phyloP scores from a whole-genome alignment of 2,113 vertebrate genomes.

The Ptilorrhoa leucosticta region DNA sequence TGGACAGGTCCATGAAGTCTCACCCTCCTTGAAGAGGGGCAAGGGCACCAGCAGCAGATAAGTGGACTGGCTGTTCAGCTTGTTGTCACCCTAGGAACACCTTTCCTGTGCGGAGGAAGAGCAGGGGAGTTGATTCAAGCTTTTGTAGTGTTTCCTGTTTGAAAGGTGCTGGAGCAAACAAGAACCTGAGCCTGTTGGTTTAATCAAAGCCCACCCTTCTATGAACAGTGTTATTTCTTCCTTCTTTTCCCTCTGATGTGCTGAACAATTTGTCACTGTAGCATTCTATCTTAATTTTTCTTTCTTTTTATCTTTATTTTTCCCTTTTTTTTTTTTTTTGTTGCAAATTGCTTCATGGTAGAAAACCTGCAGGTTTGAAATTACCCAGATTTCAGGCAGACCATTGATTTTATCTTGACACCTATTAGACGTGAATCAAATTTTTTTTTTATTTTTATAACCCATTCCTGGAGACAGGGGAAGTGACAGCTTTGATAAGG shows the following conservation, averaged over 20 bases:
- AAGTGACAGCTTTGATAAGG: constrained; percentile 69
- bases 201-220: not conserved
- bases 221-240: not conserved
- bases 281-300: not conserved
- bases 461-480: constrained; percentile 19
- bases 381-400: constrained; percentile 43
- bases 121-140: not conserved
- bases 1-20: not conserved
- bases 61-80: not conserved
- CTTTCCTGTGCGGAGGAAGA: not conserved
- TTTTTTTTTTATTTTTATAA: constrained; percentile 28
- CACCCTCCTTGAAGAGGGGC: not conserved
- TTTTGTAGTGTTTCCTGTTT: not conserved
- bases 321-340: not conserved
- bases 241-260: not conserved
- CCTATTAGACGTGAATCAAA: constrained; percentile 60
- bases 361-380: constrained; percentile 15
- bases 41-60: not conserved
- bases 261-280: not conserved
- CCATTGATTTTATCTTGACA: constrained; percentile 69
- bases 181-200: not conserved
- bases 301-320: not conserved
- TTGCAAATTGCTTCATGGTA: not conserved
- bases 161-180: not conserved
- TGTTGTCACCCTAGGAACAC: not conserved